Evolutionary conservation across 1,140 invertebrate genomes (phyloP).

Genomic region (Drosophila pruinosa): DNA sequence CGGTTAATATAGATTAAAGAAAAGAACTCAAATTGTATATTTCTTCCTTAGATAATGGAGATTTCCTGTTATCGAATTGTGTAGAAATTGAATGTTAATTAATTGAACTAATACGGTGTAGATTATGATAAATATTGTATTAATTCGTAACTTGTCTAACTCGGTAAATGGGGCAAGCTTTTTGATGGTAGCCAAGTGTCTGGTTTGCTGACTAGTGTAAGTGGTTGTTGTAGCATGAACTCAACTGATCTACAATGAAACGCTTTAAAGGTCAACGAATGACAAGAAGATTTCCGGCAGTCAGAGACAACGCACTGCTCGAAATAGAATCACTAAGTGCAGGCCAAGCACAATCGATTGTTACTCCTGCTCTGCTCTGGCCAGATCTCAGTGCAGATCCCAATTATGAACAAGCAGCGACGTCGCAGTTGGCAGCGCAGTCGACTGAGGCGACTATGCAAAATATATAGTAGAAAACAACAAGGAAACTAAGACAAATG

Average conservation of each 20-base stretch:
- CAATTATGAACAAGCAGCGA: constrained; percentile 60
- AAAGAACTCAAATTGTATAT: no score
- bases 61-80: no score
- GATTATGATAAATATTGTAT: no score
- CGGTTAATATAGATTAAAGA: no score
- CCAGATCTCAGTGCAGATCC: no score
- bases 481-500: constrained; percentile 33
- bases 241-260: constrained; percentile 10
- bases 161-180: background rate
- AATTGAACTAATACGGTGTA: no score
- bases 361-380: constrained; percentile 35
- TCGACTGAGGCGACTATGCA: constrained; percentile 13
- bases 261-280: constrained; percentile 73
- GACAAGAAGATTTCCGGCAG: constrained; percentile 76
- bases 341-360: constrained; percentile 53
- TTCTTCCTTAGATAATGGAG: no score
- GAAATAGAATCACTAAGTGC: constrained; percentile 69
- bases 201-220: background rate
- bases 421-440: constrained; percentile 3
- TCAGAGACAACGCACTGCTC: constrained; percentile 20
- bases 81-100: no score
- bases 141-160: background rate
- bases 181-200: background rate
- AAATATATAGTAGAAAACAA: constrained; percentile 11
- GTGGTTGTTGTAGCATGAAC: constrained; percentile 4